phyloP scores from a whole-genome alignment of 2,797 vertebrate genomes.

The Malacoraja senta region DNA sequence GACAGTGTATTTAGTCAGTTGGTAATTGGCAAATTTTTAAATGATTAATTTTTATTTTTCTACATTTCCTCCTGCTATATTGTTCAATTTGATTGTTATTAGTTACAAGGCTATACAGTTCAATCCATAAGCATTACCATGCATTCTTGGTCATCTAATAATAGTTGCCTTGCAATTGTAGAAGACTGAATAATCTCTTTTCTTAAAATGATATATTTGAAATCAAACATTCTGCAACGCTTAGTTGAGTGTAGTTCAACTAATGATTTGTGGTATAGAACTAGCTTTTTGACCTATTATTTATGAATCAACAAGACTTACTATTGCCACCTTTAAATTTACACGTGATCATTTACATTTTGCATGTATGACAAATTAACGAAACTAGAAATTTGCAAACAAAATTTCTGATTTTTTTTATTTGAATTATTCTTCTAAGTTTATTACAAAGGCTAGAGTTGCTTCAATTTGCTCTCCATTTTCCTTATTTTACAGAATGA shows the following conservation, averaged over 20 bases:
- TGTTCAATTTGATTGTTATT: background rate
- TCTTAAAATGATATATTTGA: background rate
- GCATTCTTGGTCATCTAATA: background rate
- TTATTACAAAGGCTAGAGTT: slow-evolving; percentile 25
- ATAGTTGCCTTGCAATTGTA: background rate
- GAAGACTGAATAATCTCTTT: background rate
- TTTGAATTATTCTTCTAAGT: background rate
- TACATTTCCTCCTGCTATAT: background rate
- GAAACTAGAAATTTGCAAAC: background rate
- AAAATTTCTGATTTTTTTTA: background rate
- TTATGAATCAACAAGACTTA: background rate
- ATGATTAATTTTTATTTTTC: background rate
- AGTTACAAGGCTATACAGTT: background rate
- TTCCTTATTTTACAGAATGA: slow-evolving; percentile 57
- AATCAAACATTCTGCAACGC: background rate
- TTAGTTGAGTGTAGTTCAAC: background rate
- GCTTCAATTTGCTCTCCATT: background rate
- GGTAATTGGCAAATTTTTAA: slow-evolving; percentile 55
- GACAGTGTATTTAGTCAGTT: slow-evolving; percentile 60
- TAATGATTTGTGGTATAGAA: background rate
- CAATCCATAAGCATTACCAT: background rate
- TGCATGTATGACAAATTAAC: background rate
- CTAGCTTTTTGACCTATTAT: background rate
- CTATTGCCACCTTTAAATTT: background rate
- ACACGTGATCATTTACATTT: background rate